phyloP scores from a whole-genome alignment of 2,888 invertebrate species.

The Suillia variegata region DNA sequence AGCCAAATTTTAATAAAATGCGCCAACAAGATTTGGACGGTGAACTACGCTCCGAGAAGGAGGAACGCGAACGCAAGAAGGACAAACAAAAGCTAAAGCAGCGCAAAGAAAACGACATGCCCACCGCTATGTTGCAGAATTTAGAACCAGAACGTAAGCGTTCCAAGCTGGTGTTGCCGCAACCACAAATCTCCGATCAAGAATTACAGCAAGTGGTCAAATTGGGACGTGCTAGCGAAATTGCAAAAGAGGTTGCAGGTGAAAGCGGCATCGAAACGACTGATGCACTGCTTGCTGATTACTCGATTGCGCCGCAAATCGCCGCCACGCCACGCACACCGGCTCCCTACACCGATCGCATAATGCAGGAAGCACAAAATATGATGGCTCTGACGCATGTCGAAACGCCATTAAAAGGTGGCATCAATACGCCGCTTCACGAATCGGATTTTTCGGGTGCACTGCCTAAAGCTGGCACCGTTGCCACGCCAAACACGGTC shows the following conservation, averaged over 20 bases:
- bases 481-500: constrained; percentile 90
- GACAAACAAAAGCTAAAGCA: constrained; percentile 96
- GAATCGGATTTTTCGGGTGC: constrained; percentile 88
- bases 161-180: constrained; percentile 93
- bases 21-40: constrained; percentile 93
- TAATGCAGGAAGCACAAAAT: constrained; percentile 95
- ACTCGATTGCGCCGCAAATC: constrained; percentile 77
- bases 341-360: constrained; percentile 79
- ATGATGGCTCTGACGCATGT: constrained; percentile 98
- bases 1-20: constrained; percentile 87
- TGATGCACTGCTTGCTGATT: constrained; percentile 88
- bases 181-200: constrained; percentile 94
- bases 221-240: constrained; percentile 87
- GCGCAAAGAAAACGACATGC: constrained; percentile 94
- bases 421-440: constrained; percentile 90
- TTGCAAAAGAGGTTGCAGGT: constrained; percentile 84
- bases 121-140: constrained; percentile 83
- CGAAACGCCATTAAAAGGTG: constrained; percentile 96
- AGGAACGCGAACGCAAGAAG: constrained; percentile 91
- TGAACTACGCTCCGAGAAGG: constrained; percentile 86
- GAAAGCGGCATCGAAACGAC: constrained; percentile 80
- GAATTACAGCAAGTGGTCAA: constrained; percentile 92
- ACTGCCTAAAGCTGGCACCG: constrained; percentile 72
- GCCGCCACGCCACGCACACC: constrained; percentile 85
- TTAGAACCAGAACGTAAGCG: constrained; percentile 90